Evolutionary conservation across 2,113 vertebrate species (phyloP).

Genomic region (Bombycilla garrulus): DNA sequence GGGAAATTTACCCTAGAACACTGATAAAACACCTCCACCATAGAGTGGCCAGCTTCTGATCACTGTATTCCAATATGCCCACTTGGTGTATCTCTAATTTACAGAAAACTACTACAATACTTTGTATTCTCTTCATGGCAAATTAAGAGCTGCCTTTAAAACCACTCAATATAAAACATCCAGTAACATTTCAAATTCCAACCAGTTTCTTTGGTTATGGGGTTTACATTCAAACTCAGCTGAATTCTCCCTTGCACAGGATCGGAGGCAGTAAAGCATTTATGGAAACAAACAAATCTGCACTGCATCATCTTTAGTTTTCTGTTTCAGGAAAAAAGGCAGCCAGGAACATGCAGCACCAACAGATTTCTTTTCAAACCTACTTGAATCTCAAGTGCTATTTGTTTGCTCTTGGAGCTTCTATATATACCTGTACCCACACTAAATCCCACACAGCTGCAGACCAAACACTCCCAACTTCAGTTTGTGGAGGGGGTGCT

Average conservation of each 20-base stretch:
- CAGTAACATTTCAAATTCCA: neutral
- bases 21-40: neutral
- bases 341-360: neutral
- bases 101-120: neutral
- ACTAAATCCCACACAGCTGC: neutral
- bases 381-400: neutral
- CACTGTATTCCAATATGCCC: neutral
- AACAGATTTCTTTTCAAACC: neutral
- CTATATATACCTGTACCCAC: neutral
- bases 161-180: neutral
- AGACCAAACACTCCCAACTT: neutral
- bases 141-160: neutral
- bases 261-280: neutral
- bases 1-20: neutral
- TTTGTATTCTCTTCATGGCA: neutral
- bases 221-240: neutral
- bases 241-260: neutral
- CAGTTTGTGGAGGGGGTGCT: neutral
- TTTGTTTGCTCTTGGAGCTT: neutral
- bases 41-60: neutral
- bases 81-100: neutral
- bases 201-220: neutral
- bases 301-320: neutral
- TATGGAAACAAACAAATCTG: neutral
- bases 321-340: neutral